Percentiles rank a stretch among this genome's conserved stretches.
These are phyloP conservation scores for Anguilla anguilla DNA, from an alignment of 2,797 vertebrate species.

Conservation along the genomic window DNA sequence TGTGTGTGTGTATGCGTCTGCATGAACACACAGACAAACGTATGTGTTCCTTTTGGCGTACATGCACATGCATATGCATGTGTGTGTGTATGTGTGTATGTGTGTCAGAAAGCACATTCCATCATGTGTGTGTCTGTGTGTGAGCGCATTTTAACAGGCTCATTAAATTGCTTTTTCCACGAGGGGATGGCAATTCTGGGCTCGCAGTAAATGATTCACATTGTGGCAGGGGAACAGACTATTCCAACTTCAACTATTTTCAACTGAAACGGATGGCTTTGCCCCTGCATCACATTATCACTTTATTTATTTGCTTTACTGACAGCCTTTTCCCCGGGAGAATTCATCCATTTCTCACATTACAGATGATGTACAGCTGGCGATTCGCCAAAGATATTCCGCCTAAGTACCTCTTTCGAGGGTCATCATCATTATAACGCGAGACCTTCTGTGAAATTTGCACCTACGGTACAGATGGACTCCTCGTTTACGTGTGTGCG, in stretches of 20 bases:
- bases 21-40: neutral
- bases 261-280: neutral
- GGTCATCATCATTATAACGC: constrained; percentile 5
- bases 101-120: neutral
- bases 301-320: constrained; percentile 13
- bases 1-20: constrained; percentile 2
- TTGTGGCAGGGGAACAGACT: neutral
- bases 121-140: neutral
- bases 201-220: constrained; percentile 9
- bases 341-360: neutral
- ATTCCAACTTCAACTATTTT: constrained; percentile 17
- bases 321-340: neutral
- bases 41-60: neutral
- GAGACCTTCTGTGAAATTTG: neutral
- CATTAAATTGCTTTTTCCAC: neutral
- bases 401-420: constrained; percentile 5
- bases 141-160: neutral
- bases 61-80: constrained; percentile 15
- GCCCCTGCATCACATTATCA: constrained; percentile 1
- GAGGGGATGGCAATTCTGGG: neutral
- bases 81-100: neutral
- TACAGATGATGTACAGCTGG: neutral
- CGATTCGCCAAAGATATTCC: neutral
- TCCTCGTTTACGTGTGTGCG: neutral
- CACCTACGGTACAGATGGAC: neutral